phyloP scores from a whole-genome alignment of 2,113 vertebrate genomes.

The Galemys pyrenaicus region DNA sequence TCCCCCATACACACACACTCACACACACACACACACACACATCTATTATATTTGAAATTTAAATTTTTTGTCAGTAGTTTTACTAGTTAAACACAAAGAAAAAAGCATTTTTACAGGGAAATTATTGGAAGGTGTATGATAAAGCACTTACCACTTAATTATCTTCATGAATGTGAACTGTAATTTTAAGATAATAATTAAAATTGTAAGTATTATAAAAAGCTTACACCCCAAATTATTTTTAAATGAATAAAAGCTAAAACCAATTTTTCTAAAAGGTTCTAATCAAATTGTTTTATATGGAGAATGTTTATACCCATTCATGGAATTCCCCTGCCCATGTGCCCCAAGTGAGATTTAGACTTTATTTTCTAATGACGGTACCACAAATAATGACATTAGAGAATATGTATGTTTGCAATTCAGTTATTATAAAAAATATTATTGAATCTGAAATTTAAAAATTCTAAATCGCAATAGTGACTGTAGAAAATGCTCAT shows the following conservation, averaged over 20 bases:
- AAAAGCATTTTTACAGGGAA: background rate
- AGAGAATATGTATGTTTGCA: background rate
- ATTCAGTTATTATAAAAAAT: background rate
- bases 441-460: background rate
- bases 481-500: background rate
- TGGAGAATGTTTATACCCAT: background rate
- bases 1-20: no score
- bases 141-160: slow-evolving; percentile 12
- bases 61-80: slow-evolving; percentile 1
- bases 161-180: background rate
- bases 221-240: slow-evolving; percentile 24
- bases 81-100: background rate
- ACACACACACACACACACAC: no score
- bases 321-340: background rate
- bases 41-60: background rate
- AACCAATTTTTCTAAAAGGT: background rate
- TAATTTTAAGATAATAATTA: slow-evolving; percentile 28
- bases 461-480: background rate
- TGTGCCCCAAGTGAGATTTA: background rate
- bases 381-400: background rate
- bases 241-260: slow-evolving; percentile 1
- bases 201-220: background rate
- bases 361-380: background rate
- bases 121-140: background rate
- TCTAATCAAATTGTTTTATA: background rate